Percentiles rank a stretch among this genome's conserved stretches.
Conservation (phyloP, 1,140 invertebrate species). For the Drosophila rufa region DNA sequence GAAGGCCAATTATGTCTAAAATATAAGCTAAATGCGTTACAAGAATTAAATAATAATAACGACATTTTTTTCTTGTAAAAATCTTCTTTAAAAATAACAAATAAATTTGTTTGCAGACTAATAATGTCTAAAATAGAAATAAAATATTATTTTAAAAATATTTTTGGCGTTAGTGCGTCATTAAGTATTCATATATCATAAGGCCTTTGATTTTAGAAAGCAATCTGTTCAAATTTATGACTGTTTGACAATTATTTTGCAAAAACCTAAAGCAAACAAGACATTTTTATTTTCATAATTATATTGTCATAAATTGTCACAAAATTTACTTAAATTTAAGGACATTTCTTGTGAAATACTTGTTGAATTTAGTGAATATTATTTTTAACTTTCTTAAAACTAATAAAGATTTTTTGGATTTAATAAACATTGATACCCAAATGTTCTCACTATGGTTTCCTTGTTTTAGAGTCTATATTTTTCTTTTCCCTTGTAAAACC, state of each 20-base stretch:
- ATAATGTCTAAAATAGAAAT: neutral
- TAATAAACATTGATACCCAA: too few species aligned
- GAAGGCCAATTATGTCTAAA: too few species aligned
- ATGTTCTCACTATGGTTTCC: neutral
- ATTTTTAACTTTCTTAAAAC: neutral
- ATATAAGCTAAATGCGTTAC: too few species aligned
- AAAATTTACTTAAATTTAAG: neutral
- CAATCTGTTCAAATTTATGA: slow-evolving; percentile 12
- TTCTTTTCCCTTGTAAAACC: too few species aligned
- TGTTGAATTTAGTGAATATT: neutral
- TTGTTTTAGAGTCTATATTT: neutral
- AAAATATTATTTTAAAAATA: neutral
- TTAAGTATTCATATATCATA: neutral
- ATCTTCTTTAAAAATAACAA: neutral
- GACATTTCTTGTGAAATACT: neutral
- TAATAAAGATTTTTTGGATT: neutral
- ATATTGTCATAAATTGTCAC: neutral
- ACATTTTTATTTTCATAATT: neutral
- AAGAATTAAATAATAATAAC: neutral
- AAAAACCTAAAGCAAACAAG: neutral
- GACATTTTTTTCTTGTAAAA: too few species aligned
- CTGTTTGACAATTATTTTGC: slow-evolving; percentile 3
- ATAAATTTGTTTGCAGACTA: neutral
- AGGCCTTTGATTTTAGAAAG: slow-evolving; percentile 2
- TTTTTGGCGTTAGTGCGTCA: slow-evolving; percentile 8